phyloP scores from a whole-genome alignment of 2,888 invertebrate species.

The Exocentrus adspersus region DNA sequence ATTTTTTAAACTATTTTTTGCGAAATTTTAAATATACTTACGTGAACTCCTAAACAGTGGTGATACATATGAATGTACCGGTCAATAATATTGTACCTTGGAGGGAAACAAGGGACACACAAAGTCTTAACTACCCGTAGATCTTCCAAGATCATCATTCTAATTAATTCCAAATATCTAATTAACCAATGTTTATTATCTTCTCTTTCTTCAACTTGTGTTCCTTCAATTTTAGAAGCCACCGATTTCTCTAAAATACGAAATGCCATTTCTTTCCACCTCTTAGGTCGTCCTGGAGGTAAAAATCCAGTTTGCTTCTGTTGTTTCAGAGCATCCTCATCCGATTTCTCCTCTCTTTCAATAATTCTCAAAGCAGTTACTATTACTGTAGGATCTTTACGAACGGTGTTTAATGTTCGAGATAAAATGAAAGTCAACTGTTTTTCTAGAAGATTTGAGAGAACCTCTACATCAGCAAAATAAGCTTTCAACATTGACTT shows the following conservation, averaged over 20 bases:
- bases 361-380: conserved; percentile 96
- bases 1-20: too few relatives aligned
- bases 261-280: conserved; percentile 88
- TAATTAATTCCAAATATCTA: conserved; percentile 85
- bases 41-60: conserved; percentile 81
- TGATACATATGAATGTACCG: conserved; percentile 96
- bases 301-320: conserved; percentile 86
- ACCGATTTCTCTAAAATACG: conserved; percentile 83
- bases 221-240: conserved; percentile 90
- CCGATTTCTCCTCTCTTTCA: conserved; percentile 96
- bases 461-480: conserved; percentile 93
- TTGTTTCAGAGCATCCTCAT: conserved; percentile 83
- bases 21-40: conserved; percentile 61
- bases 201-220: conserved; percentile 89
- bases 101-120: conserved; percentile 95
- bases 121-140: conserved; percentile 89
- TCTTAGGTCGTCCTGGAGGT: conserved; percentile 94
- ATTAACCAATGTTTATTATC: conserved; percentile 97
- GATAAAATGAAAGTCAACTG: conserved; percentile 91
- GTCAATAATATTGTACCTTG: conserved; percentile 91
- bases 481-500: conserved; percentile 94
- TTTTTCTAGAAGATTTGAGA: conserved; percentile 89
- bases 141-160: conserved; percentile 90
- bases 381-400: conserved; percentile 93
- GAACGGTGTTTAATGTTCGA: conserved; percentile 91